Conservation (phyloP, 1,140 invertebrate species). For the Lucilia cuprina region DNA sequence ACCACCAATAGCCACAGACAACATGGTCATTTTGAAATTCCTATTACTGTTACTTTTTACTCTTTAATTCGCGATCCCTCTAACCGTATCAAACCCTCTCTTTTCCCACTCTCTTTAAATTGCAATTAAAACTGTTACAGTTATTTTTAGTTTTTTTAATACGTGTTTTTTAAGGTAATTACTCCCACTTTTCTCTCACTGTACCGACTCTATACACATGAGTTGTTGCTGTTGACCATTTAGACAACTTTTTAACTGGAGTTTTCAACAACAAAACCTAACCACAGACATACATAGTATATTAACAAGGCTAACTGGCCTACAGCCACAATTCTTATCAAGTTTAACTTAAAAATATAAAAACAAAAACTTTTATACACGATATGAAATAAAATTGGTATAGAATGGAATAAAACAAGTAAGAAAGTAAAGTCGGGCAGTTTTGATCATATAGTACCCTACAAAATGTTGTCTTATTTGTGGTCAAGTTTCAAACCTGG, state of each 20-base stretch:
- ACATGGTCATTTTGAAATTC: too few relatives aligned
- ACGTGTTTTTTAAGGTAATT: background rate
- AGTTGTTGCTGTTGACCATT: background rate
- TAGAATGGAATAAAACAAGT: background rate
- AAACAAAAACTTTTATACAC: background rate
- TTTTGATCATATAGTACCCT: too few relatives aligned
- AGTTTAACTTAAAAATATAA: background rate
- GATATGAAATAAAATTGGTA: background rate
- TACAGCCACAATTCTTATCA: constrained; percentile 1
- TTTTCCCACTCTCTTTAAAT: too few relatives aligned
- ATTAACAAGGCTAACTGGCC: background rate
- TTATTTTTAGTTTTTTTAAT: background rate
- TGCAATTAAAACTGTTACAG: background rate
- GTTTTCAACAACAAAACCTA: background rate
- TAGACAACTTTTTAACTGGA: constrained; percentile 2
- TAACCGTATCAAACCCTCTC: too few relatives aligned
- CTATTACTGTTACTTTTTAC: too few relatives aligned
- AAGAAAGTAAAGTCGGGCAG: too few relatives aligned
- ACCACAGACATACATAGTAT: background rate
- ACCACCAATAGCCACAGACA: background rate
- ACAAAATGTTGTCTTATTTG: too few relatives aligned
- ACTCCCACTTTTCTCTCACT: background rate
- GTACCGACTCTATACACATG: background rate
- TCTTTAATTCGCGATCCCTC: too few relatives aligned
- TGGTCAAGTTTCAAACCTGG: too few relatives aligned